These are phyloP conservation scores for Pogonophryne albipinna DNA, from an alignment of 2,797 vertebrate species.

Conservation along the genomic window DNA sequence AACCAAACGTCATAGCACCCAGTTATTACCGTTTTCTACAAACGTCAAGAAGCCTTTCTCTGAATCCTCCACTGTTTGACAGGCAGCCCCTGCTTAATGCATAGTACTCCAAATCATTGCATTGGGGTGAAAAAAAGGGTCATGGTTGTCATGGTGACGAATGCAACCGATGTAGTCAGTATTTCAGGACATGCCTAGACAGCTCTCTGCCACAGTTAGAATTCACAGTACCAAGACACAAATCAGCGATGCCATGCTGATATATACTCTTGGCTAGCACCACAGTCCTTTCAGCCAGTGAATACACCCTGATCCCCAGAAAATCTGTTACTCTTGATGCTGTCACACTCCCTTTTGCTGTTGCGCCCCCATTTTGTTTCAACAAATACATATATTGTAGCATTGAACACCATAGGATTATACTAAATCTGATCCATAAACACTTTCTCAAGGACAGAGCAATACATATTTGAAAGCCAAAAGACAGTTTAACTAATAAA, in stretches of 20 bases:
- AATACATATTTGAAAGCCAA: neutral
- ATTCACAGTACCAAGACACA: constrained; percentile 52
- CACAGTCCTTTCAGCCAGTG: constrained; percentile 58
- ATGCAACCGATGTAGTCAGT: constrained; percentile 36
- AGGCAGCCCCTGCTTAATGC: constrained; percentile 20
- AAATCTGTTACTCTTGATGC: constrained; percentile 62
- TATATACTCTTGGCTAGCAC: constrained; percentile 53
- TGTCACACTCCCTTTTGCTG: constrained; percentile 17
- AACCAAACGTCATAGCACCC: neutral
- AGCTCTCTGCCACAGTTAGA: constrained; percentile 46
- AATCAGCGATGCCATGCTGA: constrained; percentile 64
- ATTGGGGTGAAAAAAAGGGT: neutral
- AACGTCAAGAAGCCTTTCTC: constrained; percentile 8
- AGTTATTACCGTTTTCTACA: neutral
- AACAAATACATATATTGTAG: neutral
- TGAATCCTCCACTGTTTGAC: constrained; percentile 12
- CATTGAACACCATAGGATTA: constrained; percentile 9
- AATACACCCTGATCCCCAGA: constrained; percentile 59
- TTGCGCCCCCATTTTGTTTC: constrained; percentile 8
- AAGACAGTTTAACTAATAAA: neutral
- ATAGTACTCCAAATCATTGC: constrained; percentile 17
- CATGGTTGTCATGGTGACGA: constrained; percentile 67
- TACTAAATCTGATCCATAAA: neutral
- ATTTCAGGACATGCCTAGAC: constrained; percentile 37
- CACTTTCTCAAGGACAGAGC: neutral